Percentiles rank a stretch among this genome's conserved stretches.
Conservation (phyloP, 2,888 invertebrate species). For the Cryptophagus acutangulus region DNA sequence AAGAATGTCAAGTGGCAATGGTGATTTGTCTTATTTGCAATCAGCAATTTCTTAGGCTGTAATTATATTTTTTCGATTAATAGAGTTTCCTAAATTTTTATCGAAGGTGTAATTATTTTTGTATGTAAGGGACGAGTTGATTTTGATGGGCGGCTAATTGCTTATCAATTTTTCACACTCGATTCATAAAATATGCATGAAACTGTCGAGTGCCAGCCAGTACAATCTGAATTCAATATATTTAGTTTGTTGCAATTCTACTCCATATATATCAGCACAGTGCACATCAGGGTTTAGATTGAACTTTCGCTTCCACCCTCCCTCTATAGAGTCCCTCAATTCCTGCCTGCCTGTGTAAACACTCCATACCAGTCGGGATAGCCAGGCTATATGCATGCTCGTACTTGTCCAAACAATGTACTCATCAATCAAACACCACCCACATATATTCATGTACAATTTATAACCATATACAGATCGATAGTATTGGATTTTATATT, state of each 20-base stretch:
- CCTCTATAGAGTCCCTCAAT: too few species aligned
- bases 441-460: too few species aligned
- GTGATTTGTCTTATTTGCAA: too few species aligned
- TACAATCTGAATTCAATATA: slow-evolving; percentile 36
- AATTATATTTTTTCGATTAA: too few species aligned
- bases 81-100: too few species aligned
- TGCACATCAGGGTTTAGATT: slow-evolving; percentile 2
- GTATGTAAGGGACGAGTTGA: too few species aligned
- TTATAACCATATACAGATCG: too few species aligned
- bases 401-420: slow-evolving; percentile 45
- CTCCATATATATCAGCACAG: slow-evolving; percentile 8
- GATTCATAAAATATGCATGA: slow-evolving; percentile 7
- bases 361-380: slow-evolving; percentile 40
- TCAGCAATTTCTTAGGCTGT: too few species aligned
- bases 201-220: slow-evolving; percentile 22
- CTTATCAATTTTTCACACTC: slow-evolving; percentile 10
- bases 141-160: slow-evolving; percentile 6
- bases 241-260: slow-evolving; percentile 22
- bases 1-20: slow-evolving; percentile 27
- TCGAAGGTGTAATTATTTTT: too few species aligned
- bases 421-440: slow-evolving; percentile 46
- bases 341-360: slow-evolving; percentile 38
- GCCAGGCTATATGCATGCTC: slow-evolving; percentile 35
- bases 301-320: too few species aligned
- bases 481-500: too few species aligned